Evolutionary conservation across 2,888 invertebrate genomes (phyloP).

Genomic region (Cryptocephalus primarius): DNA sequence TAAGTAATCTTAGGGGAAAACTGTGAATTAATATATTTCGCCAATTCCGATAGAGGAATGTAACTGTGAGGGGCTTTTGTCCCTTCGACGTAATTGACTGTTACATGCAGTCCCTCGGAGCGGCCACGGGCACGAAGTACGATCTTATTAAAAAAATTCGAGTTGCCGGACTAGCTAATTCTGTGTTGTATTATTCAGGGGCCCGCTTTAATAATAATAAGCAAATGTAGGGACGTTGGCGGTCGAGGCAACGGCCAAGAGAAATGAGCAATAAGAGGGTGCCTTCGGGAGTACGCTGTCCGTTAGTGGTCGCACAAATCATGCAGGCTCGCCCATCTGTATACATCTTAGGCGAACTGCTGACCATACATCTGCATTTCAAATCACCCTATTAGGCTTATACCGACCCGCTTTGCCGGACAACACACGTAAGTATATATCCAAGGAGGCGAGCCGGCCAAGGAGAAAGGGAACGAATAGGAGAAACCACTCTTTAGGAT

Average conservation of each 20-base stretch:
- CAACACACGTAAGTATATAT: slow-evolving; percentile 2
- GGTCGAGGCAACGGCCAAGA: slow-evolving; percentile 9
- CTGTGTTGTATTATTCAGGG: slow-evolving; percentile 17
- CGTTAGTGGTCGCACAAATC: slow-evolving; percentile 35
- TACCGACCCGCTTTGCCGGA: slow-evolving; percentile 8
- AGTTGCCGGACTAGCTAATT: slow-evolving; percentile 13
- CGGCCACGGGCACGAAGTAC: too few relatives aligned
- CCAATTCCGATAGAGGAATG: too few relatives aligned
- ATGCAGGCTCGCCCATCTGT: slow-evolving; percentile 33
- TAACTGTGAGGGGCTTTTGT: too few relatives aligned
- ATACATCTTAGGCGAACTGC: slow-evolving; percentile 29
- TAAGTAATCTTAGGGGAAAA: too few relatives aligned
- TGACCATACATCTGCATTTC: slow-evolving; percentile 35
- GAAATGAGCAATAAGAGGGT: slow-evolving; percentile 15
- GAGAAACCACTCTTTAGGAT: too few relatives aligned
- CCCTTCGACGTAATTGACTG: too few relatives aligned
- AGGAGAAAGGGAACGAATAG: too few relatives aligned
- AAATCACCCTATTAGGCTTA: slow-evolving; percentile 25
- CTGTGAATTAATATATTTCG: too few relatives aligned
- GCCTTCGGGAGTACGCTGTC: slow-evolving; percentile 21
- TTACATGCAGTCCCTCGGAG: too few relatives aligned
- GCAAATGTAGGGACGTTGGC: background rate
- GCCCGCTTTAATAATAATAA: slow-evolving; percentile 13
- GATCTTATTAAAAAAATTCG: background rate
- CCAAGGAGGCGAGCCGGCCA: too few relatives aligned